phyloP scores from a whole-genome alignment of 2,113 vertebrate species.

The Tachysurus fulvidraco region DNA sequence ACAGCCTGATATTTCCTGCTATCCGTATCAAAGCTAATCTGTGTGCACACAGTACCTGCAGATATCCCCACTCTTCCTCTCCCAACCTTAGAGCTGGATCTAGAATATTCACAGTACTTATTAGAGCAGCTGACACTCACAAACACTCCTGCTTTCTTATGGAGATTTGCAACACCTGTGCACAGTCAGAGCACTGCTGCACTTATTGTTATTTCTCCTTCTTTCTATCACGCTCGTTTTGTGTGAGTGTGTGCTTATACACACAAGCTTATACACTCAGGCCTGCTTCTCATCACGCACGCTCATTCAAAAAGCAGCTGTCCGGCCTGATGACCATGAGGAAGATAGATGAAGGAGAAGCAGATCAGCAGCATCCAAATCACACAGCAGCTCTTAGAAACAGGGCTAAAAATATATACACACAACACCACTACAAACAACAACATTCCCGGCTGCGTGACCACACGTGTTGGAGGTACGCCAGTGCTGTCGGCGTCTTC shows the following conservation, averaged over 20 bases:
- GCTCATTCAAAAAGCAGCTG: constrained; percentile 39
- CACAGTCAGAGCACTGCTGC: constrained; percentile 22
- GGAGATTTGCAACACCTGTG: constrained; percentile 43
- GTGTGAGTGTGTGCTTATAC: constrained; percentile 1
- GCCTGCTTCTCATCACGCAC: background rate
- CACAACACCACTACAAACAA: constrained; percentile 2
- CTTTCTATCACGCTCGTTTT: background rate
- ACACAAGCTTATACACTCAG: background rate
- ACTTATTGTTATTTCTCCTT: constrained; percentile 27
- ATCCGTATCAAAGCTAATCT: background rate
- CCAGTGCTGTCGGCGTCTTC: constrained; percentile 18
- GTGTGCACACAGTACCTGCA: background rate
- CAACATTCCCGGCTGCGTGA: constrained; percentile 20
- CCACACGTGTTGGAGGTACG: constrained; percentile 21
- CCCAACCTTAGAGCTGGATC: background rate
- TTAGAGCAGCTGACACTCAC: constrained; percentile 30
- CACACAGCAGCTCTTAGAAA: constrained; percentile 7
- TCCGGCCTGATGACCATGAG: constrained; percentile 39
- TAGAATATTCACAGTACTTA: constrained; percentile 31
- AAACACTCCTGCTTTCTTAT: constrained; percentile 13
- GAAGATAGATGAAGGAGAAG: constrained; percentile 47
- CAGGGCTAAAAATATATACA: constrained; percentile 19
- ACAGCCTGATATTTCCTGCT: background rate
- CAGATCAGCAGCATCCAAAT: constrained; percentile 20
- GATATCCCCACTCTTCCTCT: background rate